Conservation (phyloP, 1,140 invertebrate species). For the Oryctes rhinoceros region DNA sequence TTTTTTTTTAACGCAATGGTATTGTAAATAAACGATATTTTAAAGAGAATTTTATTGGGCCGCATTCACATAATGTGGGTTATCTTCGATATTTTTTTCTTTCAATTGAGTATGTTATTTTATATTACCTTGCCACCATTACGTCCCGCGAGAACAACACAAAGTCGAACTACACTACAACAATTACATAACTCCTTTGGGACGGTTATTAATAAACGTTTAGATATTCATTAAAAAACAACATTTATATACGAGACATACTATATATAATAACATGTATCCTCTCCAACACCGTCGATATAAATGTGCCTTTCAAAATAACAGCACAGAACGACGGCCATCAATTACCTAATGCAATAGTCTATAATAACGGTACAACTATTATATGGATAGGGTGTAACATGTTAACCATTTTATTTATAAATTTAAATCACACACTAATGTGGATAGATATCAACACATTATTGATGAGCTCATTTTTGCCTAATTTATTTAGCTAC, state of each 20-base stretch:
- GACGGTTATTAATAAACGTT: constrained; percentile 25
- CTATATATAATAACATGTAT: neutral
- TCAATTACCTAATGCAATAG: neutral
- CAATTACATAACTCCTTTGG: constrained; percentile 12
- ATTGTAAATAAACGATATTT: no score
- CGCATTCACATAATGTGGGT: no score
- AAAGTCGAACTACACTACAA: constrained; percentile 1
- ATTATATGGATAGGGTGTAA: neutral
- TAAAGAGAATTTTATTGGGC: no score
- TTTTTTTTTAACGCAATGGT: no score
- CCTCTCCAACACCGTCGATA: neutral
- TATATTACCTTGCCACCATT: neutral
- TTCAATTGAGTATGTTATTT: neutral
- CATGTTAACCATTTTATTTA: neutral
- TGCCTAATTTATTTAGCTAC: neutral
- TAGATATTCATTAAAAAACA: constrained; percentile 26
- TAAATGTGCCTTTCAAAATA: neutral
- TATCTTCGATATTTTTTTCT: no score
- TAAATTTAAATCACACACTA: neutral
- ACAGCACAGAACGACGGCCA: neutral
- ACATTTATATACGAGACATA: constrained; percentile 5
- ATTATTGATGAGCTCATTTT: constrained; percentile 23
- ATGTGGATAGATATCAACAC: constrained; percentile 33
- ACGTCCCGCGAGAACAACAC: neutral
- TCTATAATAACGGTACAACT: neutral